Base-by-base conservation (phyloP, 23 tunicate species). In the Halocynthia roretzi region DNA sequence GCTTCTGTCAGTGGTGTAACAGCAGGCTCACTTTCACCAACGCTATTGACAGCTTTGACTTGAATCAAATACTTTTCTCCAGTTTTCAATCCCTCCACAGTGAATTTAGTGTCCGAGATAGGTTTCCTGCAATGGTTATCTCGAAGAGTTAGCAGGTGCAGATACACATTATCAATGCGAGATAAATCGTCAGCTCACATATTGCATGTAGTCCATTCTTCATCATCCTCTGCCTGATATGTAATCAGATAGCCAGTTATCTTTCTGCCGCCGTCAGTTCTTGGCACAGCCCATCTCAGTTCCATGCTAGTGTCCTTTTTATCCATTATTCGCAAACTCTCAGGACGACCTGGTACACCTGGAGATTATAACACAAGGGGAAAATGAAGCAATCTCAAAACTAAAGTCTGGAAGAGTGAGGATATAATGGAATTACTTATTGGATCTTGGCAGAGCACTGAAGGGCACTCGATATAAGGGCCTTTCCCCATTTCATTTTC, bases 371-470 rank as follows among this genome's bases (percentile, higher is more conserved):
- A 51, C 20, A 22, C 63, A 58, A 58, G 15, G 63, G 44, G 4
- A 31, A 58, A 14, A 58, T 58, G 63, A 58, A 58, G 17, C 17
- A n/a, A 58, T 58, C 2, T 1, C 2, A 4, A 58, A 58, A 58
- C 17, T 4, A 15, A 58, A 15, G 2, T 58, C 5, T 58, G 4
- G 63, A 14, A 58, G 17, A 58, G 63, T 67, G 18, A 67, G 4
- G 2, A 50, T 48, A 22, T 0, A 12, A 44, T 31, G 44, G 1
- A 31, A 54, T 54, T 54, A 74, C 78, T 64, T 17, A 74, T 22
- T 9, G 98, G 88, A 22, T 93, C 93, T 61, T 86, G 91, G 69
- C 98, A 93, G 10, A 86, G 74, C 40, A 93, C 93, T 10, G 98
- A 80, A 17, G 87, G 53, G 10, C 93, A 81, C 74, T 93, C 98